A percentile compares a stretch with the other conserved stretches of the same genome.
phyloP scores from a whole-genome alignment of 1,140 invertebrate species.

The Drosophila serrata region DNA sequence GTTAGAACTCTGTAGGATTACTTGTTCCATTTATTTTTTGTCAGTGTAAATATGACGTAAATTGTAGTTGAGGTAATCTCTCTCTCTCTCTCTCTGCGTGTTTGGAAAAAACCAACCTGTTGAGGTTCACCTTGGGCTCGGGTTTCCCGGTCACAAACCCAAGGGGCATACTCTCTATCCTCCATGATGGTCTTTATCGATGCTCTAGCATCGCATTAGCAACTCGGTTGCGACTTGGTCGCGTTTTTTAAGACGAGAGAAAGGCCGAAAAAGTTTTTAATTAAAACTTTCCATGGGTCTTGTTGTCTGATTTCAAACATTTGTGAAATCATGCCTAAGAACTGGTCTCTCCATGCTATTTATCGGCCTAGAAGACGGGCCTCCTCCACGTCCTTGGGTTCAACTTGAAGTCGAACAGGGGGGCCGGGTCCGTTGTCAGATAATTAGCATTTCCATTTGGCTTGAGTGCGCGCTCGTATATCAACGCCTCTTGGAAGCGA shows the following conservation, averaged over 20 bases:
- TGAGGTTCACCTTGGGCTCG: slow-evolving; percentile 25
- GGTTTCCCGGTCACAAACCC: not conserved
- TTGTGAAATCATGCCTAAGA: slow-evolving; percentile 68
- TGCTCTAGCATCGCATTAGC: slow-evolving; percentile 56
- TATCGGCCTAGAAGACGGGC: slow-evolving; percentile 35
- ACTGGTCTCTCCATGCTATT: slow-evolving; percentile 5
- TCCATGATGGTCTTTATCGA: slow-evolving; percentile 37
- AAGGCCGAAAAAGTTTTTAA: slow-evolving; percentile 74
- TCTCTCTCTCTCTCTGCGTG: slow-evolving; percentile 12
- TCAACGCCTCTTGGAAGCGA: slow-evolving; percentile 33
- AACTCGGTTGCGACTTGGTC: slow-evolving; percentile 4
- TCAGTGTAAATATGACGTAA: slow-evolving; percentile 30
- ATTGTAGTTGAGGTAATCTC: slow-evolving; percentile 8
- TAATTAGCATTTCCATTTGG: slow-evolving; percentile 81
- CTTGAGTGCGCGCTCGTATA: slow-evolving; percentile 45
- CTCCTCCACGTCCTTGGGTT: slow-evolving; percentile 7
- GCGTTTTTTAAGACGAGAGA: slow-evolving; percentile 35
- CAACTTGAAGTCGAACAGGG: slow-evolving; percentile 39
- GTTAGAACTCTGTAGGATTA: not conserved
- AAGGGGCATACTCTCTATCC: not conserved
- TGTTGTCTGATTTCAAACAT: slow-evolving; percentile 72
- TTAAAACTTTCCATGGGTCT: slow-evolving; percentile 72
- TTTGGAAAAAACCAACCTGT: slow-evolving; percentile 43
- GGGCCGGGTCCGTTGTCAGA: slow-evolving; percentile 70
- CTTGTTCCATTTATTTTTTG: not conserved